These are phyloP conservation scores for Choristoneura rosaceana DNA, from an alignment of 2,888 invertebrate genomes.

Conservation along the genomic window DNA sequence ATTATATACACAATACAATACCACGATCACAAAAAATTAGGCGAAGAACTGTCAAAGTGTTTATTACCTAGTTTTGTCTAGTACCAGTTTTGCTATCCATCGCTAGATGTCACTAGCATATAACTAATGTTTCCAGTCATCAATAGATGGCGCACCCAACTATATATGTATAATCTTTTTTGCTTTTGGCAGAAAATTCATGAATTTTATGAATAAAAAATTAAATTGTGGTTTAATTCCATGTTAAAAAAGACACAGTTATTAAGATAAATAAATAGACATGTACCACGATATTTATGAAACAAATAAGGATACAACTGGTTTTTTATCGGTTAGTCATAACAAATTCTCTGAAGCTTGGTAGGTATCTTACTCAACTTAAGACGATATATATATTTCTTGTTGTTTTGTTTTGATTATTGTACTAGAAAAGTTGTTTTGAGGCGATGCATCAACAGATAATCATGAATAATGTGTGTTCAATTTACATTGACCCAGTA, in stretches of 20 bases:
- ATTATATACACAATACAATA: background rate
- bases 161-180: constrained; percentile 9
- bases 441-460: constrained; percentile 27
- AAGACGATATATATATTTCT: background rate
- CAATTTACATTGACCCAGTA: constrained; percentile 41
- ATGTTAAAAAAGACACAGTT: constrained; percentile 29
- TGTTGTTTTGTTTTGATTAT: constrained; percentile 13
- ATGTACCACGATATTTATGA: background rate
- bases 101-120: constrained; percentile 22
- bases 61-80: background rate
- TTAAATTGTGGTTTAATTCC: background rate
- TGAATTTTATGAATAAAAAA: background rate
- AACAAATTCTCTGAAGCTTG: background rate
- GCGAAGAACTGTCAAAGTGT: background rate
- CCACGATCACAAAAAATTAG: background rate
- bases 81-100: constrained; percentile 17
- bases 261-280: background rate
- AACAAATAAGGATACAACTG: background rate
- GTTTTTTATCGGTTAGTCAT: constrained; percentile 8
- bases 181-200: background rate
- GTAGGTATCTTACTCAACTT: background rate
- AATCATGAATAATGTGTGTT: constrained; percentile 34
- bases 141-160: constrained; percentile 53
- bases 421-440: constrained; percentile 20
- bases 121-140: constrained; percentile 45